A percentile compares a stretch with the other conserved stretches of the same genome.
Conservation (phyloP, 2,797 vertebrate species). For the Hipposideros larvatus region DNA sequence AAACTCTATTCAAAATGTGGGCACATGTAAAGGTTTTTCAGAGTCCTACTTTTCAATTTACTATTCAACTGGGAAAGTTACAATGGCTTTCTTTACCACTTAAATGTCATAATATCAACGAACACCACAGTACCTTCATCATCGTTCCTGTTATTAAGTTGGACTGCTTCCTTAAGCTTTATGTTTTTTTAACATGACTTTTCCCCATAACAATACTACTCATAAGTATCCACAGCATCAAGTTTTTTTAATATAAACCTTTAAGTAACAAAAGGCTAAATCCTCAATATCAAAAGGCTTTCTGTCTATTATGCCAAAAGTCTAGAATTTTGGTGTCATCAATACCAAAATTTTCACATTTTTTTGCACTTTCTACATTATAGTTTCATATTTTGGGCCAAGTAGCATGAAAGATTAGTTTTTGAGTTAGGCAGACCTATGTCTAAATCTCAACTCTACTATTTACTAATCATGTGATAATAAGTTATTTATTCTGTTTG, state of each 20-base stretch:
- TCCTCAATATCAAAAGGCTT: slow-evolving; percentile 1
- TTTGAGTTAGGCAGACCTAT: neutral
- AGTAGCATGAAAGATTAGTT: neutral
- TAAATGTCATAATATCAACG: neutral
- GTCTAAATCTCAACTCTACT: neutral
- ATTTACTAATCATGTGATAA: neutral
- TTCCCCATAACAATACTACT: neutral
- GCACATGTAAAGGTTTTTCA: neutral
- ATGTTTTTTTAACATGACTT: slow-evolving; percentile 29
- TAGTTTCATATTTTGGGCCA: neutral
- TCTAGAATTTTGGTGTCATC: neutral
- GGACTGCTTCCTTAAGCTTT: neutral
- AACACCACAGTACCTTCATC: neutral
- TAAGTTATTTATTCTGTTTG: neutral
- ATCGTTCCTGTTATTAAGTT: slow-evolving; percentile 1
- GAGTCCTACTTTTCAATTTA: neutral
- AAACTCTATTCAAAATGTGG: slow-evolving; percentile 13
- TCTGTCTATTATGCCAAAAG: neutral
- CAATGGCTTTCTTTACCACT: neutral
- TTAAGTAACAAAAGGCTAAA: neutral
- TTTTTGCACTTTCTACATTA: neutral
- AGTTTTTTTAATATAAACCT: neutral
- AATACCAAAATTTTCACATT: neutral
- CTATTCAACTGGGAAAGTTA: slow-evolving; percentile 10
- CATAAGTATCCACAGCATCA: neutral